Evolutionary conservation across 1,140 invertebrate species (phyloP).

Genomic region (Andricus grossulariae): DNA sequence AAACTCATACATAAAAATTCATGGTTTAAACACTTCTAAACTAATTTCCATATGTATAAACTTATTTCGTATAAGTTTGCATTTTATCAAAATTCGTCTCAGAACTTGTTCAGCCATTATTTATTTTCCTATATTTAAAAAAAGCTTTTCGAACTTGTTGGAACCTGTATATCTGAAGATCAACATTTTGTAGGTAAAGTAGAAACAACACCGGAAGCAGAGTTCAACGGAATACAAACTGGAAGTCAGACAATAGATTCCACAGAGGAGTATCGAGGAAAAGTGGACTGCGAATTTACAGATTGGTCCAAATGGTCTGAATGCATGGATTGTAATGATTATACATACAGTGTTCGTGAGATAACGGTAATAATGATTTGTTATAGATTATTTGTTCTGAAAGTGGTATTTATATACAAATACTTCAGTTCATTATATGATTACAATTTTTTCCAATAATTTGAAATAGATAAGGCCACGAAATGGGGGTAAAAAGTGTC

Average conservation of each 20-base stretch:
- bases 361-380: constrained; percentile 63
- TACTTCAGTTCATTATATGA: constrained; percentile 7
- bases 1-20: too few species aligned
- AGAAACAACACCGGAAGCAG: constrained; percentile 11
- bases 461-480: constrained; percentile 73
- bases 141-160: too few species aligned
- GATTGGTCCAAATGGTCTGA: constrained; percentile 79
- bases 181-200: too few species aligned
- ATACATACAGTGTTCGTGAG: constrained; percentile 71
- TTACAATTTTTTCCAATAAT: constrained; percentile 41
- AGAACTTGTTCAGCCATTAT: too few species aligned
- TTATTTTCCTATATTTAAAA: too few species aligned
- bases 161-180: too few species aligned
- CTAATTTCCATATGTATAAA: too few species aligned
- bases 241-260: constrained; percentile 64
- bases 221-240: constrained; percentile 64
- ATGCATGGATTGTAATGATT: constrained; percentile 81
- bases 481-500: constrained; percentile 84
- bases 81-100: too few species aligned
- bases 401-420: too few species aligned
- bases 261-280: constrained; percentile 50
- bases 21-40: too few species aligned
- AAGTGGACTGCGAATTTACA: constrained; percentile 78
- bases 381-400: too few species aligned
- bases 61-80: too few species aligned